Evolutionary conservation across 1,140 invertebrate species (phyloP).

Genomic region (Leptoteleia sp.): DNA sequence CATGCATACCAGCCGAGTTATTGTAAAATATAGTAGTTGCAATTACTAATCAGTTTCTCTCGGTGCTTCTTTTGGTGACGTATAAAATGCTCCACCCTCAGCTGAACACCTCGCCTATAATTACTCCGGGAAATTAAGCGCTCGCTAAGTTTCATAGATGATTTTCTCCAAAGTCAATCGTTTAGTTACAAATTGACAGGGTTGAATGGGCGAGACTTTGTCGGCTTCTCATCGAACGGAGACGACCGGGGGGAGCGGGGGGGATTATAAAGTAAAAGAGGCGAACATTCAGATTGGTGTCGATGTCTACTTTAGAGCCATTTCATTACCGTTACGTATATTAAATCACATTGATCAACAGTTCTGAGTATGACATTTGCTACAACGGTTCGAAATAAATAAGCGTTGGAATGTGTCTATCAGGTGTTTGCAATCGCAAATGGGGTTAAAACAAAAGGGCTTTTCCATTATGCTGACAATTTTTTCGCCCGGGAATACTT

Average conservation of each 20-base stretch:
- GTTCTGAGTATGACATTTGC: constrained; percentile 17
- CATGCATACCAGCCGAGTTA: too few species aligned
- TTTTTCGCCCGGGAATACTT: too few species aligned
- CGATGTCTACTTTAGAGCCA: constrained; percentile 52
- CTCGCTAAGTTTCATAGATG: constrained; percentile 9
- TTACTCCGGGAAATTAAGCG: constrained; percentile 17
- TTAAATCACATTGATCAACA: constrained; percentile 31
- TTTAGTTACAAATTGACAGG: constrained; percentile 14
- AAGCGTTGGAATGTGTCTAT: too few species aligned
- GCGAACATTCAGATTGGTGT: constrained; percentile 39
- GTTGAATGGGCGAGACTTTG: not conserved
- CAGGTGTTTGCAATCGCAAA: too few species aligned
- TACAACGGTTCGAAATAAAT: constrained; percentile 8
- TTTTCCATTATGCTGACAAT: too few species aligned
- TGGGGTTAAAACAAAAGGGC: too few species aligned
- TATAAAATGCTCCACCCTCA: too few species aligned
- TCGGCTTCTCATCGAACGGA: constrained; percentile 18
- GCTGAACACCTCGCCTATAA: too few species aligned
- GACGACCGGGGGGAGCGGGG: not conserved
- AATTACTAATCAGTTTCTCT: too few species aligned
- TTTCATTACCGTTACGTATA: constrained; percentile 26
- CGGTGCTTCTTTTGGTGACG: too few species aligned
- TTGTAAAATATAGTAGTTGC: too few species aligned
- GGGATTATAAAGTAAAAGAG: not conserved
- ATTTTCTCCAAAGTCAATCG: constrained; percentile 13